phyloP scores from a whole-genome alignment of 2,113 vertebrate genomes.

The Odontesthes bonariensis region DNA sequence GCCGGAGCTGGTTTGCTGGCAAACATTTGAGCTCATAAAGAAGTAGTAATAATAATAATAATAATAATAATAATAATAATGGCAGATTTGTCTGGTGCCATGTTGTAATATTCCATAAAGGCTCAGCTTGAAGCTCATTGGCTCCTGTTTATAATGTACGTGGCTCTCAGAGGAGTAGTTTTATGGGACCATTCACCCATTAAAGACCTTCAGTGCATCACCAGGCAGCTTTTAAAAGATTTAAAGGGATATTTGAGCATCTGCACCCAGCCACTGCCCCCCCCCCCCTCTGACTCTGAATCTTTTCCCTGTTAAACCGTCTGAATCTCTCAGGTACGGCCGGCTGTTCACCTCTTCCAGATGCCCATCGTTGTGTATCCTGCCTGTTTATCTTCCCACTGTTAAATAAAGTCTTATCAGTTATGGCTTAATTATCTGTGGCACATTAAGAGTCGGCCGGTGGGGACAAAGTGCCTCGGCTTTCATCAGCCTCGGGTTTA shows the following conservation, averaged over 20 bases:
- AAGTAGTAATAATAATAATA: no score
- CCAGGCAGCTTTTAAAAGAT: background rate
- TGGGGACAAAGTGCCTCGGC: background rate
- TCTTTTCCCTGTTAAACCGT: background rate
- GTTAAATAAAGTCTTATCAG: conserved; percentile 23
- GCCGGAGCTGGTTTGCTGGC: no score
- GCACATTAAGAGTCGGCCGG: conserved; percentile 8
- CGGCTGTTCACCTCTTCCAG: background rate
- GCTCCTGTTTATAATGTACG: no score
- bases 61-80: no score
- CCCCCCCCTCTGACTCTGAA: background rate
- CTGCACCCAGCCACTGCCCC: background rate
- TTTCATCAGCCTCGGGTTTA: no score
- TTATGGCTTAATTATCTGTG: conserved; percentile 10
- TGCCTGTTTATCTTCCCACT: background rate
- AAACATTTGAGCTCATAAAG: no score
- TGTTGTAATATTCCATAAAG: no score
- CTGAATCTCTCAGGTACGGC: background rate
- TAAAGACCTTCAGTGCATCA: no score
- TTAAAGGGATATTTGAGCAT: background rate
- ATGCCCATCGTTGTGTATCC: background rate
- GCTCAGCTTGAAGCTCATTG: no score
- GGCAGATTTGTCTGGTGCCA: no score
- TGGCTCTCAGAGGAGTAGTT: no score
- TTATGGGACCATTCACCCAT: no score